A percentile compares a stretch with the other conserved stretches of the same genome.
Evolutionary conservation across 2,888 invertebrate species (phyloP).

Genomic region (Heterodera filipjevi): DNA sequence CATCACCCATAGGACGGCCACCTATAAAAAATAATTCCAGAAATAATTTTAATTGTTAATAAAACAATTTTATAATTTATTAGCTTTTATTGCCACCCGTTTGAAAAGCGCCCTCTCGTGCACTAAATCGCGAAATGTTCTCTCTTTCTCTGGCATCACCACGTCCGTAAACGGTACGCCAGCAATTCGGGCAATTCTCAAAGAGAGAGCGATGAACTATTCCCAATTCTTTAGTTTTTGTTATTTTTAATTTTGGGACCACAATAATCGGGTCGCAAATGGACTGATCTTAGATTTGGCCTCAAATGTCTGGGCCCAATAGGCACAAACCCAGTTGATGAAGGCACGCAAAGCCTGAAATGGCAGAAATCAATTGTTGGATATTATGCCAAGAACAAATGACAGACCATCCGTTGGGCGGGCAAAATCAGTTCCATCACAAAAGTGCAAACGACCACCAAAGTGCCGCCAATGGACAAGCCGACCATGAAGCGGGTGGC

Average conservation of each 20-base stretch:
- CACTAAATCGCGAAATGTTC: slow-evolving; percentile 12
- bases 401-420: slow-evolving; percentile 57
- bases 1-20: slow-evolving; percentile 62
- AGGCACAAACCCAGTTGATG: slow-evolving; percentile 63
- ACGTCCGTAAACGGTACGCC: slow-evolving; percentile 12
- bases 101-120: slow-evolving; percentile 11
- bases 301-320: too few species aligned
- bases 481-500: slow-evolving; percentile 51
- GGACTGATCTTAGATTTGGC: too few species aligned
- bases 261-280: too few species aligned
- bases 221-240: too few species aligned
- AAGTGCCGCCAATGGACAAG: slow-evolving; percentile 54
- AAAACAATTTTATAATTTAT: background rate
- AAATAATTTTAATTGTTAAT: too few species aligned
- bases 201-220: too few species aligned
- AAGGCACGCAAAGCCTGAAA: slow-evolving; percentile 54
- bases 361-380: background rate
- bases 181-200: slow-evolving; percentile 20
- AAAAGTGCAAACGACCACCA: slow-evolving; percentile 63
- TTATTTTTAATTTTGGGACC: too few species aligned
- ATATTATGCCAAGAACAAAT: background rate
- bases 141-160: slow-evolving; percentile 20
- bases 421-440: slow-evolving; percentile 65
- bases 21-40: slow-evolving; percentile 32
- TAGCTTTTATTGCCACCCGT: background rate